Evolutionary conservation across 2,797 vertebrate genomes (phyloP), one percentile per base, ranked within the genome.

Genomic region (Myotis pilosus): DNA sequence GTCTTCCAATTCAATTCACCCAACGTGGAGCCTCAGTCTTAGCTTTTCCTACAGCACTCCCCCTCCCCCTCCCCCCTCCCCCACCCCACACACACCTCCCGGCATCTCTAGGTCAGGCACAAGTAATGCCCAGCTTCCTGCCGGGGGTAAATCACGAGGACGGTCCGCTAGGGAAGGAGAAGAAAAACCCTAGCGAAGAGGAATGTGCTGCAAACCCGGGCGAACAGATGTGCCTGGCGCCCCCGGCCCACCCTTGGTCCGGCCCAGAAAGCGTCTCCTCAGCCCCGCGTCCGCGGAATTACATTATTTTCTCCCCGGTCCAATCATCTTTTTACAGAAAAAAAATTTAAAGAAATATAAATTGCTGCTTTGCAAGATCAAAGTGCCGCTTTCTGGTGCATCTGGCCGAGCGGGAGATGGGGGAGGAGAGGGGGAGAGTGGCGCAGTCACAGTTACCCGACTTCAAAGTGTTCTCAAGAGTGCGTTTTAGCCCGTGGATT

Each of bases 311-410:
- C 36, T 88, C 86, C 82, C 7, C 30, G 83, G 87, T 84, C 91
- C 92, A 96, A 97, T 88, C 94, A 44, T 75, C 91, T 19, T 85
- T 94, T 95, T 57, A 74, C 66, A 49, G 89, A 80, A 72, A 60
- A 95, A 96, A 97, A 96, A 71, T 12, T 28, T 62, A 33, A 97
- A 97, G 71, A 97, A 94, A 97, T 97, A 97, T 91, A 96, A 97
- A 97, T 97, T 88, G 97, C 96, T 97, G 96, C 95, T 96, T 97
- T 96, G 83, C 55, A 95, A 98, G 97, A 98, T 98, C 98, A 98
- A 98, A 98, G 98, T 94, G 95, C 92, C 16, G 93, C 92, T 97
- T 96, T 97, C 96, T 91, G 94, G 87, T 96, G 97, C 98, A 96
- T 98, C 97, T 98, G 98, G 97, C 97, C 28, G 96, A 81, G 19